phyloP scores from a whole-genome alignment of 1,140 invertebrate genomes.

The Sweltsa coloradensis region DNA sequence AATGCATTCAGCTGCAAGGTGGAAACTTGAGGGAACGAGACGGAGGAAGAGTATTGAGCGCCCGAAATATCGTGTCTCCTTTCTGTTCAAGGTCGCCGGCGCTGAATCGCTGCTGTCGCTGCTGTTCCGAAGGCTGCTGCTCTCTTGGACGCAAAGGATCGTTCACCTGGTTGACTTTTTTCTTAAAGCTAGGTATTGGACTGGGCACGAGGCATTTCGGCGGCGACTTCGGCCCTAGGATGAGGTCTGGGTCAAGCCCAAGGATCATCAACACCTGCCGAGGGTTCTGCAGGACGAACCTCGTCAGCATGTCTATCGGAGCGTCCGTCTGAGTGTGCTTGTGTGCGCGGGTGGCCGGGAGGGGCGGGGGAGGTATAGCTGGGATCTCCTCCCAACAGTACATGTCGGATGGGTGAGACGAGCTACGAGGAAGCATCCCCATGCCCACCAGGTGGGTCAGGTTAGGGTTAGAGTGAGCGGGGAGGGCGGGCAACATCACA shows the following conservation, averaged over 20 bases:
- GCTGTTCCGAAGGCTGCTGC: background rate
- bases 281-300: conserved; percentile 35
- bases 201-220: background rate
- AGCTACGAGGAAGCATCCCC: conserved; percentile 49
- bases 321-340: conserved; percentile 33
- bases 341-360: conserved; percentile 15
- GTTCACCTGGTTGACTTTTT: background rate
- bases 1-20: conserved; percentile 24
- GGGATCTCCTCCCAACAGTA: conserved; percentile 47
- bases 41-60: conserved; percentile 22
- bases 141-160: background rate
- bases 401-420: conserved; percentile 69
- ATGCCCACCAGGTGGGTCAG: conserved; percentile 13
- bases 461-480: conserved; percentile 15
- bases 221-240: background rate
- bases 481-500: conserved; percentile 23
- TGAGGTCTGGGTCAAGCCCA: conserved; percentile 33
- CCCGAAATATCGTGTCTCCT: conserved; percentile 21
- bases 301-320: conserved; percentile 28
- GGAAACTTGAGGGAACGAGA: conserved; percentile 28
- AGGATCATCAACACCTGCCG: conserved; percentile 33
- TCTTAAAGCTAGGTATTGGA: background rate
- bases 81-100: conserved; percentile 29
- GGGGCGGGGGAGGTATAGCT: conserved; percentile 14
- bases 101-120: conserved; percentile 24